Evolutionary conservation across 2,113 vertebrate genomes (phyloP).

Genomic region (Calonectris borealis): DNA sequence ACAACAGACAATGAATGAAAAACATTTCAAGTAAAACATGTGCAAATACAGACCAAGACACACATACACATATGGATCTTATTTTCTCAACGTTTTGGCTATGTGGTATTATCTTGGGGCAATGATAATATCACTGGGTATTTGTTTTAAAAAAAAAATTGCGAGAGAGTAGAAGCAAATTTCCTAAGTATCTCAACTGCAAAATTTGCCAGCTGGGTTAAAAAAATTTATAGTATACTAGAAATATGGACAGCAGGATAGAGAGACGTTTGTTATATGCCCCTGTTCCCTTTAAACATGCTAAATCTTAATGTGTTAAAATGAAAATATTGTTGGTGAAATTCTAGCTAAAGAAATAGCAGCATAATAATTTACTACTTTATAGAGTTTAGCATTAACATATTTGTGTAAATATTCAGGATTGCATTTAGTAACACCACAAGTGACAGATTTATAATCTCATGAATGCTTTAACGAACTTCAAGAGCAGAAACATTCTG

Average conservation of each 20-base stretch:
- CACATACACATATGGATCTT: neutral
- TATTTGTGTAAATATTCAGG: slow-evolving; percentile 1
- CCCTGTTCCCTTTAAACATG: neutral
- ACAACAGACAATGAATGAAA: neutral
- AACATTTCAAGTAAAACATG: neutral
- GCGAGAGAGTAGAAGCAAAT: neutral
- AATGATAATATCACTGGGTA: neutral
- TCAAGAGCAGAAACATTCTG: neutral
- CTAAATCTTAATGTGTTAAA: neutral
- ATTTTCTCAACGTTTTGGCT: neutral
- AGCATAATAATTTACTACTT: neutral
- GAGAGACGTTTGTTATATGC: neutral
- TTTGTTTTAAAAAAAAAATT: neutral
- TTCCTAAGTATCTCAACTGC: neutral
- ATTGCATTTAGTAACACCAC: neutral
- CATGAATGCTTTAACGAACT: neutral
- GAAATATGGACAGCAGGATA: neutral
- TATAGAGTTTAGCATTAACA: neutral
- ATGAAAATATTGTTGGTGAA: neutral
- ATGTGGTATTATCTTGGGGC: neutral
- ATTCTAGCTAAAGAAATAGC: neutral
- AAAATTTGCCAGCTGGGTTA: neutral
- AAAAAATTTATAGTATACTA: neutral
- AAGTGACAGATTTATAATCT: neutral
- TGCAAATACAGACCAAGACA: neutral